Evolutionary conservation across 2,113 vertebrate genomes (phyloP).

Genomic region (Hypocryptadius cinnamomeus): DNA sequence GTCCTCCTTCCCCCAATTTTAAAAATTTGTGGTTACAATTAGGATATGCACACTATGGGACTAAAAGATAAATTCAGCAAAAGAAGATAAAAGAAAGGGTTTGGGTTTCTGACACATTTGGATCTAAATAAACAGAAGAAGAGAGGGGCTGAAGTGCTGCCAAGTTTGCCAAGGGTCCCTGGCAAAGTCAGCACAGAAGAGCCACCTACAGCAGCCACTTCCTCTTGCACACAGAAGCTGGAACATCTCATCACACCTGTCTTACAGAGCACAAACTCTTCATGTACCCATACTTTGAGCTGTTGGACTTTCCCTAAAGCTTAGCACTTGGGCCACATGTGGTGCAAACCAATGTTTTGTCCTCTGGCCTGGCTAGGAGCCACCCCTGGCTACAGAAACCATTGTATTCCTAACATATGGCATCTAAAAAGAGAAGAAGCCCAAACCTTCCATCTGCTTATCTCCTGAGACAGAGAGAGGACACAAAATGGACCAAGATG

Average conservation of each 20-base stretch:
- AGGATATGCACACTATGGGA: accelerated
- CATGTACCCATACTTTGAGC: not conserved
- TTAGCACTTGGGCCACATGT: not conserved
- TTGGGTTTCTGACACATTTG: not conserved
- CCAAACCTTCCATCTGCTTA: not conserved
- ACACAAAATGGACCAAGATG: not conserved
- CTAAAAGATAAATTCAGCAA: not conserved
- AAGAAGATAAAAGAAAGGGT: not conserved
- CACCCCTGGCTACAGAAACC: not conserved
- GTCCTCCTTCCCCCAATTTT: not conserved
- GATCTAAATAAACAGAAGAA: not conserved
- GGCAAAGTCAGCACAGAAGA: not conserved
- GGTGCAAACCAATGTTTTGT: not conserved
- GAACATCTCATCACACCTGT: not conserved
- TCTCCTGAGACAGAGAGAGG: not conserved
- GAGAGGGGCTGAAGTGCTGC: not conserved
- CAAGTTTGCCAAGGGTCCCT: not conserved
- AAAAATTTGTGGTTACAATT: not conserved
- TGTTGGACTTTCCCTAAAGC: not conserved
- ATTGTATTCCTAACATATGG: not conserved
- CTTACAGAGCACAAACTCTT: not conserved
- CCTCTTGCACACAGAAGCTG: not conserved
- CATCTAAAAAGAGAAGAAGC: not conserved
- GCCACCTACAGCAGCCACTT: not conserved
- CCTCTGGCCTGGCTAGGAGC: not conserved